phyloP scores from a whole-genome alignment of 2,888 invertebrate species.

The Pristionchus fissidentatus region DNA sequence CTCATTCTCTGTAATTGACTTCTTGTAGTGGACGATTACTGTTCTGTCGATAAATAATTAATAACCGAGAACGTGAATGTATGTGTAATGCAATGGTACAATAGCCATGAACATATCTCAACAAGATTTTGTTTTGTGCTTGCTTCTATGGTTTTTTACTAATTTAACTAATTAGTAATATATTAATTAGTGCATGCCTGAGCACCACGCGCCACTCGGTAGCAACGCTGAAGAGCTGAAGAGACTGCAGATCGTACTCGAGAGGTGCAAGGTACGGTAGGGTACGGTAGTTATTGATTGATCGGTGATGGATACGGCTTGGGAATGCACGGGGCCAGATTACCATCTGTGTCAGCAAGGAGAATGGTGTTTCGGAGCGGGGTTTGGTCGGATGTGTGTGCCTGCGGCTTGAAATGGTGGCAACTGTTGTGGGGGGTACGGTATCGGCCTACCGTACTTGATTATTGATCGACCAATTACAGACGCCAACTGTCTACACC shows the following conservation, averaged over 20 bases:
- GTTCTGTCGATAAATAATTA: not conserved
- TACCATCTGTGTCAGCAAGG: no score
- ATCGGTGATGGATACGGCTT: not conserved
- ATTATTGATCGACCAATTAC: not conserved
- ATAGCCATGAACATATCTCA: not conserved
- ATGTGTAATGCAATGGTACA: not conserved
- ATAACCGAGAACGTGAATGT: no score
- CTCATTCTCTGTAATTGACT: not conserved
- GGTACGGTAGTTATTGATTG: not conserved
- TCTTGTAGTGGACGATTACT: not conserved
- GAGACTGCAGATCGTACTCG: conserved; percentile 6
- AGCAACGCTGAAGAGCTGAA: conserved; percentile 21
- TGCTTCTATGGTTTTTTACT: no score
- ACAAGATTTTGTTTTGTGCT: not conserved
- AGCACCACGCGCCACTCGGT: not conserved
- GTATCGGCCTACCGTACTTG: no score
- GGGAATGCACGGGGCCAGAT: not conserved
- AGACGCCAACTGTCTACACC: conserved; percentile 18
- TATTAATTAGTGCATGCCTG: conserved; percentile 19
- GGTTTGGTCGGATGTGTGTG: no score
- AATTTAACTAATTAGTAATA: no score
- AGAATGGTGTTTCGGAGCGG: no score
- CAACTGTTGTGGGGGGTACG: no score
- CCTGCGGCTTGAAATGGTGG: no score
- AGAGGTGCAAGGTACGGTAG: conserved; percentile 16